Percentiles rank a stretch among this genome's conserved stretches.
Conservation (phyloP, 2,888 invertebrate genomes). For the Sphaerophoria rueppellii region DNA sequence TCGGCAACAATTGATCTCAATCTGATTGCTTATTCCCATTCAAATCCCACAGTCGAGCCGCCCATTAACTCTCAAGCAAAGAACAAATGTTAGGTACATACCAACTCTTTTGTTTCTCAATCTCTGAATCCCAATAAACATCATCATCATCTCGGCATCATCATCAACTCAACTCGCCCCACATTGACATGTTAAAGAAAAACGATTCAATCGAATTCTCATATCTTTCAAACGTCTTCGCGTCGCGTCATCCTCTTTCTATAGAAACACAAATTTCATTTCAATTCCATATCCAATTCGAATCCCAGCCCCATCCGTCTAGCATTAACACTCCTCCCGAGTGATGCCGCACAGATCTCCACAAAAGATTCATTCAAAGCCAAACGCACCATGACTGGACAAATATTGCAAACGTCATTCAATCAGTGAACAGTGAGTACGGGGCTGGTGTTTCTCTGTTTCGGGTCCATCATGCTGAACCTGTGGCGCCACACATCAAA, state of each 20-base stretch:
- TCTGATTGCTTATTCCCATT: conserved; percentile 4
- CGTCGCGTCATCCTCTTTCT: conserved; percentile 28
- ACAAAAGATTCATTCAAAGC: conserved; percentile 49
- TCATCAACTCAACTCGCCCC: conserved; percentile 3
- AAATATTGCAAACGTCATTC: conserved; percentile 72
- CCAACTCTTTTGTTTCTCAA: conserved; percentile 40
- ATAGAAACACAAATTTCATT: conserved; percentile 25
- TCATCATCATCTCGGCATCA: conserved; percentile 28
- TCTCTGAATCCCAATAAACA: conserved; percentile 8
- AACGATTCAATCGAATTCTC: conserved; percentile 70
- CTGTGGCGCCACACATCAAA: conserved; percentile 73
- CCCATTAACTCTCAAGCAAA: conserved; percentile 1
- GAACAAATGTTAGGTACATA: conserved; percentile 7
- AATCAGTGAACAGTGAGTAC: conserved; percentile 22
- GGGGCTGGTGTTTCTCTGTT: conserved; percentile 9
- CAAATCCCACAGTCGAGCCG: conserved; percentile 4
- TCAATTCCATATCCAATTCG: conserved; percentile 51
- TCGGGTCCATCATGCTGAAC: conserved; percentile 30
- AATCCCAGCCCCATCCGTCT: background rate
- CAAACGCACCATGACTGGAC: conserved; percentile 72
- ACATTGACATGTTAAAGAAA: conserved; percentile 71
- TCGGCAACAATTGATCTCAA: conserved; percentile 64
- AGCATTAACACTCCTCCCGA: no score
- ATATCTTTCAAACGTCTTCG: conserved; percentile 45
- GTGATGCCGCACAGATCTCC: background rate